Conservation (phyloP, 2,888 invertebrate genomes). For the Dolomedes plantarius region DNA sequence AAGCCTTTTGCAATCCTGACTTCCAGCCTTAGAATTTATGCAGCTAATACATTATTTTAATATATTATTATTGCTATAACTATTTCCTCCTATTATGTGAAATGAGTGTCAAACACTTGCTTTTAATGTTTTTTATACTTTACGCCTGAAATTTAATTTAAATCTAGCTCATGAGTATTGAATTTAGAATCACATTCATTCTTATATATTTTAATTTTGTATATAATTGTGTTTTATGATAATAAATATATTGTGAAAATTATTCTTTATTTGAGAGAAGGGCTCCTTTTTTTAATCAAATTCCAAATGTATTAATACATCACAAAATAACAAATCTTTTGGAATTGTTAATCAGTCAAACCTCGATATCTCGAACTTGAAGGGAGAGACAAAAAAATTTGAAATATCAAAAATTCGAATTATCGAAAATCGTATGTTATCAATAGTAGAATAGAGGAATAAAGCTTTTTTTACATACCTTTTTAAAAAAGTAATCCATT, state of each 20-base stretch:
- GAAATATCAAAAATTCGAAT: no score
- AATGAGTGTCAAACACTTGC: not conserved
- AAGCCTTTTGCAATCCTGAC: not conserved
- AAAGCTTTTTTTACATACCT: no score
- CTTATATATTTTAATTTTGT: not conserved
- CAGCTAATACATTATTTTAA: not conserved
- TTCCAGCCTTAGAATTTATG: not conserved
- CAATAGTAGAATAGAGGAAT: no score
- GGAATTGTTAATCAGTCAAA: no score
- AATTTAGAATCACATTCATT: not conserved
- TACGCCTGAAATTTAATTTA: not conserved
- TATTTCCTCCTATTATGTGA: not conserved
- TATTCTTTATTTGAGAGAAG: no score
- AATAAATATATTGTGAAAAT: not conserved
- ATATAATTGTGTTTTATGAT: constrained; percentile 1
- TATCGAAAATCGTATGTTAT: no score
- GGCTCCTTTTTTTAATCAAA: no score
- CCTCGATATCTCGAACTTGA: no score
- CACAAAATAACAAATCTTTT: no score
- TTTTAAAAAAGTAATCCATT: no score
- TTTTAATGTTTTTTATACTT: not conserved
- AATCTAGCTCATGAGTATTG: not conserved
- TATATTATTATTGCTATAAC: not conserved
- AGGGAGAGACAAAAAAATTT: no score
- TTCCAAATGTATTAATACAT: no score